phyloP scores from a whole-genome alignment of 2,888 invertebrate genomes.

The Orchesellides sinensis region DNA sequence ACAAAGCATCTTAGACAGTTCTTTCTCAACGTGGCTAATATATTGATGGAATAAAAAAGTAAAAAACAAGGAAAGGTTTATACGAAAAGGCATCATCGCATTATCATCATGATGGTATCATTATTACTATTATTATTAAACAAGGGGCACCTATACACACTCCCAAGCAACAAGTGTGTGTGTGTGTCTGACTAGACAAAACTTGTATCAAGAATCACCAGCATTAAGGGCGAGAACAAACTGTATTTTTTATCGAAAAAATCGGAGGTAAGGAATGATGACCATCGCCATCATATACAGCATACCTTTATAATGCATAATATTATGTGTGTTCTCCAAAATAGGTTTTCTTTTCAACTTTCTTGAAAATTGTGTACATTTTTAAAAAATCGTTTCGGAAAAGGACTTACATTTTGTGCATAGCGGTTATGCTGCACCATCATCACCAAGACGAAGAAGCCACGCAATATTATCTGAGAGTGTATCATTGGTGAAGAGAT shows the following conservation, averaged over 20 bases:
- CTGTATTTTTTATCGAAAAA: constrained; percentile 47
- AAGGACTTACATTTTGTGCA: too few relatives aligned
- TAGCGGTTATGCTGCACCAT: too few relatives aligned
- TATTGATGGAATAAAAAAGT: not conserved
- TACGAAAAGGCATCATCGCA: constrained; percentile 18
- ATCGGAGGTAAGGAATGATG: constrained; percentile 55
- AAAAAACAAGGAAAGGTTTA: constrained; percentile 13
- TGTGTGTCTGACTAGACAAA: constrained; percentile 41
- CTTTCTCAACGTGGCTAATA: too few relatives aligned
- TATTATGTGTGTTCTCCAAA: too few relatives aligned
- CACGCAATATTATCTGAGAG: too few relatives aligned
- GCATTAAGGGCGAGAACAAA: constrained; percentile 38
- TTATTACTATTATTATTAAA: constrained; percentile 52
- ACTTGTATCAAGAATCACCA: constrained; percentile 49
- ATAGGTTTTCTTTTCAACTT: constrained; percentile 53
- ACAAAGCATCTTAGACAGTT: too few relatives aligned
- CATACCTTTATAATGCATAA: not conserved
- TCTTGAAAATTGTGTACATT: constrained; percentile 33
- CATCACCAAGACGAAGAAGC: too few relatives aligned
- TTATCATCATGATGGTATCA: constrained; percentile 18
- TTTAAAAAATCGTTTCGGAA: constrained; percentile 27
- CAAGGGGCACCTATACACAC: constrained; percentile 32
- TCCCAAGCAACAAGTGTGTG: constrained; percentile 48
- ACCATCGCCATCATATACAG: constrained; percentile 20
- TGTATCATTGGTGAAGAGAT: too few relatives aligned